phyloP scores from a whole-genome alignment of 2,113 vertebrate species.

The Pluvialis apricaria region DNA sequence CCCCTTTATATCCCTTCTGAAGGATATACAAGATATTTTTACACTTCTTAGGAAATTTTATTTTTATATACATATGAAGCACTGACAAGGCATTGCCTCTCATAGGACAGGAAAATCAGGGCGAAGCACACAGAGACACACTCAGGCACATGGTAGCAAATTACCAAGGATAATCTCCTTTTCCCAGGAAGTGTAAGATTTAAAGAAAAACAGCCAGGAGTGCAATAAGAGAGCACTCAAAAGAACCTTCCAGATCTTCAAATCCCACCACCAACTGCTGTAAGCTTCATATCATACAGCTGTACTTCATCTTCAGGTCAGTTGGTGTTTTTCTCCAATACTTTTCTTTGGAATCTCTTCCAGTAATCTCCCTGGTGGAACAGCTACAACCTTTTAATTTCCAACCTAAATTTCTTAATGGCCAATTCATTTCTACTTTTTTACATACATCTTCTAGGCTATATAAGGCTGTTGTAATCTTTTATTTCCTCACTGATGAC shows the following conservation, averaged over 20 bases:
- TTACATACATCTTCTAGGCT: not conserved
- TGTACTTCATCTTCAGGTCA: not conserved
- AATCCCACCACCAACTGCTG: not conserved
- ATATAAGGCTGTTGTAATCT: not conserved
- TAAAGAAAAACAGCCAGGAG: not conserved
- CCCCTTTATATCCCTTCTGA: too few species aligned
- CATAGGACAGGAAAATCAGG: not conserved
- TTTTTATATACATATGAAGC: not conserved
- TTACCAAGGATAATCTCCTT: not conserved
- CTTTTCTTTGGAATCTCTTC: not conserved
- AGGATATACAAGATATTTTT: not conserved
- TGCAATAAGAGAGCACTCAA: not conserved
- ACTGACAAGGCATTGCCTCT: not conserved
- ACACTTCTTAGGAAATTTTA: not conserved
- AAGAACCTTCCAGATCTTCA: not conserved
- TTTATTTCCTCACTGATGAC: not conserved
- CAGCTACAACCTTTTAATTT: not conserved
- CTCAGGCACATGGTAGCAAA: not conserved
- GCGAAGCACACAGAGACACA: not conserved
- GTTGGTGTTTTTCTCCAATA: not conserved
- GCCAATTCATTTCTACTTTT: not conserved
- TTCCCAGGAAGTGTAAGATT: not conserved
- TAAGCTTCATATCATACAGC: not conserved
- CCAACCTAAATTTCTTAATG: not conserved
- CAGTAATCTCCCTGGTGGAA: not conserved